Base-by-base conservation (phyloP, 2,888 invertebrate genomes). In the Teleogryllus oceanicus region DNA sequence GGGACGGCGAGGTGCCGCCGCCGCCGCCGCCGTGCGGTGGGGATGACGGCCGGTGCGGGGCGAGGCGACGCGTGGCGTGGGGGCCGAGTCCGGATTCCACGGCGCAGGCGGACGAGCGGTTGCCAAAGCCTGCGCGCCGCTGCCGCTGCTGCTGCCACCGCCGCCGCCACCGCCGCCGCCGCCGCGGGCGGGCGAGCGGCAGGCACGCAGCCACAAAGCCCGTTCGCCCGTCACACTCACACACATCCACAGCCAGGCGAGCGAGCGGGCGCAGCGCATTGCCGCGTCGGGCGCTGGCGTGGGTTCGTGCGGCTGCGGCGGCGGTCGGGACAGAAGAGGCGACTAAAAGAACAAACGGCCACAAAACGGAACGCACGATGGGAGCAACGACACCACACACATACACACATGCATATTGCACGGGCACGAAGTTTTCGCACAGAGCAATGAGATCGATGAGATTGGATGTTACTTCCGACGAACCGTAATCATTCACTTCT, bases 71-170 rank as follows among this genome's bases (percentile, higher is more conserved):
- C 16, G 51, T 11, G 18, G 62, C 62, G 62, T 2, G 62, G 18
- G 62, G 62, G 62, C 62, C 62, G 62, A 62, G 62, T 62, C 62
- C 62, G 62, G 62, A 62, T 62, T 62, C 62, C 62, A 16, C 62
- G 62, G 5, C 62, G 62, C 18, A 12, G 62, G 62, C 62, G 12
- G 12, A 18, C 62, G 62, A 18, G 62, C 62, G 62, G 62, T 62
- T 62, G 62, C 62, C 62, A 62, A 62, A 62, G 62, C 62, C 62
- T 18, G 62, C 62, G 62, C 62, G 24, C 62, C 2, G 62, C 62
- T 18, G 62, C 62, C 62, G 2, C 62, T 2, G 62, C 62, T 2
- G 2, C 62, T 2, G 5, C 62, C 62, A 2, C 18, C 62, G 62
- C 62, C 62, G 16, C 62, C 16, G 62, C 18, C 62, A 2, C 62